Evolutionary conservation across 2,888 invertebrate genomes (phyloP).

Genomic region (Polymixis lichenea): DNA sequence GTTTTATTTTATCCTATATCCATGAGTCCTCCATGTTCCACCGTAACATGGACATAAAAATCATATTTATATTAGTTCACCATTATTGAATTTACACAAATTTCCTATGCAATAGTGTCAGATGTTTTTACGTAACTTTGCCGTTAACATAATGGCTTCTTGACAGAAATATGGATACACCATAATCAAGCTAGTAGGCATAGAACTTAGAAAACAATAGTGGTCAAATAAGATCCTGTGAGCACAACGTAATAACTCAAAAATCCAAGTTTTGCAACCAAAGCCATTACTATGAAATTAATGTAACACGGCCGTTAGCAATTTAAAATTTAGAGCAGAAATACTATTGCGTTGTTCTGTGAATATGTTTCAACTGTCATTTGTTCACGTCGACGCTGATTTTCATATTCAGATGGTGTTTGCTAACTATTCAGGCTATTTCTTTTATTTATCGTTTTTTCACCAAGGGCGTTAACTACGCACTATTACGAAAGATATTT

Average conservation of each 20-base stretch:
- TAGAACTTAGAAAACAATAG: conserved; percentile 56
- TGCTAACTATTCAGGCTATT: conserved; percentile 68
- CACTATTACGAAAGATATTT: conserved; percentile 44
- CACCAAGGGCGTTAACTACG: conserved; percentile 63
- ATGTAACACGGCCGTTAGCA: conserved; percentile 83
- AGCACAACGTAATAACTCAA: conserved; percentile 47
- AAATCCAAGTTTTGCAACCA: conserved; percentile 62
- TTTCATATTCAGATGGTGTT: conserved; percentile 82
- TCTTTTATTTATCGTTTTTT: conserved; percentile 51
- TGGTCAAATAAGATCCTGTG: conserved; percentile 59
- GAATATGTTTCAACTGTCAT: conserved; percentile 79
- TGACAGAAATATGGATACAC: conserved; percentile 8
- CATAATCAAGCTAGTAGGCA: conserved; percentile 18
- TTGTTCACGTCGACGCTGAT: conserved; percentile 78
- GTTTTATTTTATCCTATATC: too few species aligned
- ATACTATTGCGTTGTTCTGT: conserved; percentile 80
- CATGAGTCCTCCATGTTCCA: too few species aligned
- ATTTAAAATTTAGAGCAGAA: conserved; percentile 86
- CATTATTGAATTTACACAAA: too few species aligned
- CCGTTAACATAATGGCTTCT: background rate
- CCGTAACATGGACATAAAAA: too few species aligned
- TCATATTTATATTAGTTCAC: too few species aligned
- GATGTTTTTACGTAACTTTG: background rate
- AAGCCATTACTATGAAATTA: conserved; percentile 75
- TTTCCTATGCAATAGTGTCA: background rate